phyloP scores from a whole-genome alignment of 2,888 invertebrate genomes.

The Villa cingulata region DNA sequence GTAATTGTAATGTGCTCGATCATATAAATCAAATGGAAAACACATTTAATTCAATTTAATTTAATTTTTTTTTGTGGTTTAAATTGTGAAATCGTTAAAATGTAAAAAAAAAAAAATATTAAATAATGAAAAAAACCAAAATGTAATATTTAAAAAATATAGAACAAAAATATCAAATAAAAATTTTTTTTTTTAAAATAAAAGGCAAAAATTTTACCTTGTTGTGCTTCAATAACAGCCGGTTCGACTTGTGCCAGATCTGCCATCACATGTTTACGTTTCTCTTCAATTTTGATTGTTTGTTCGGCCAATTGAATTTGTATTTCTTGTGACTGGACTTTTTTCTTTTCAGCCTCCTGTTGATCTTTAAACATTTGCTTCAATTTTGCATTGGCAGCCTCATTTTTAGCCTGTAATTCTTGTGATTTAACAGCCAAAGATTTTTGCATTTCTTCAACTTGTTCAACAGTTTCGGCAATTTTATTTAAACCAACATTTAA shows the following conservation, averaged over 20 bases:
- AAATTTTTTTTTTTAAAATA: too few species aligned
- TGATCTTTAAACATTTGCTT: conserved; percentile 99
- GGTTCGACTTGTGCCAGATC: conserved; percentile 97
- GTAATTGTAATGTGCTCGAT: too few species aligned
- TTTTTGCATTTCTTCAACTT: conserved; percentile 97
- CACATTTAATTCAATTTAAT: too few species aligned
- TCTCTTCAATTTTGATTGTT: conserved; percentile 85
- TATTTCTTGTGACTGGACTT: conserved; percentile 94
- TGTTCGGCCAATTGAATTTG: conserved; percentile 75
- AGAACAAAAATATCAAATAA: too few species aligned
- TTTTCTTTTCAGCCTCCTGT: conserved; percentile 98
- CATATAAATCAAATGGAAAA: too few species aligned
- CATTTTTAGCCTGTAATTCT: conserved; percentile 92
- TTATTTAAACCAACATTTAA: conserved; percentile 97
- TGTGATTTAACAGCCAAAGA: conserved; percentile 93
- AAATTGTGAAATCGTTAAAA: too few species aligned
- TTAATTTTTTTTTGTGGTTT: too few species aligned
- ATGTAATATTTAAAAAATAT: too few species aligned
- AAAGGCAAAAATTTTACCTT: conserved; percentile 43
- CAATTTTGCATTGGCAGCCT: conserved; percentile 97
- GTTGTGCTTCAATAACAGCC: conserved; percentile 96
- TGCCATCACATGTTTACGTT: conserved; percentile 86
- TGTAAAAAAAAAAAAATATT: too few species aligned
- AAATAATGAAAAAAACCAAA: too few species aligned
- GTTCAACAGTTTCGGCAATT: conserved; percentile 97